A percentile compares a stretch with the other conserved stretches of the same genome.
phyloP scores from a whole-genome alignment of 2,888 invertebrate species.

The Eilema sororculum region DNA sequence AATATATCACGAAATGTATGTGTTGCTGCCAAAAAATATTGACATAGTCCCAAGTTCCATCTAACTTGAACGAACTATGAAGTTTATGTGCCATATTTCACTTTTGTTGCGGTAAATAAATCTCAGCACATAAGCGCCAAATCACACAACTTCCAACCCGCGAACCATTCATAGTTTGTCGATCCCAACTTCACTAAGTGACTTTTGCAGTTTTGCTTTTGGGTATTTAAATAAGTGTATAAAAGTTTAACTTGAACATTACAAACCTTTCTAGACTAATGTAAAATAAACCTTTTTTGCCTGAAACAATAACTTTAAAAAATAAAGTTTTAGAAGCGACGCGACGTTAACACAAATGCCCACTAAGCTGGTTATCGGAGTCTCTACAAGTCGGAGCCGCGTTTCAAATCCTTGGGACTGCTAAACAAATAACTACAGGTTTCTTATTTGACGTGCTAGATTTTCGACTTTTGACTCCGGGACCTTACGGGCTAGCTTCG shows the following conservation, averaged over 20 bases:
- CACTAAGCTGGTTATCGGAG: too few relatives aligned
- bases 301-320: background rate
- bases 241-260: too few relatives aligned
- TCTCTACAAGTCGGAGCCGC: too few relatives aligned
- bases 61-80: background rate
- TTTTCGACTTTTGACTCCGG: too few relatives aligned
- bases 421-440: too few relatives aligned
- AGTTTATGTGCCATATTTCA: constrained; percentile 1
- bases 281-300: background rate
- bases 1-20: background rate
- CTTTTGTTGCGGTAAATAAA: background rate
- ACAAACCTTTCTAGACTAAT: background rate
- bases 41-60: background rate
- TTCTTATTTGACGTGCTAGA: too few relatives aligned
- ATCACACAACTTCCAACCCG: background rate
- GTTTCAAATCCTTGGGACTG: too few relatives aligned
- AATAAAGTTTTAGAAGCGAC: too few relatives aligned
- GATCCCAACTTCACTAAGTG: background rate
- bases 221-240: background rate
- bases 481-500: too few relatives aligned
- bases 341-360: too few relatives aligned
- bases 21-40: background rate
- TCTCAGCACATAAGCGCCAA: background rate
- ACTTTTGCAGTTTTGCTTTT: background rate
- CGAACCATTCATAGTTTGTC: background rate